Conservation (phyloP, 2,113 vertebrate genomes). For the Rhegmatorhina hoffmannsi region DNA sequence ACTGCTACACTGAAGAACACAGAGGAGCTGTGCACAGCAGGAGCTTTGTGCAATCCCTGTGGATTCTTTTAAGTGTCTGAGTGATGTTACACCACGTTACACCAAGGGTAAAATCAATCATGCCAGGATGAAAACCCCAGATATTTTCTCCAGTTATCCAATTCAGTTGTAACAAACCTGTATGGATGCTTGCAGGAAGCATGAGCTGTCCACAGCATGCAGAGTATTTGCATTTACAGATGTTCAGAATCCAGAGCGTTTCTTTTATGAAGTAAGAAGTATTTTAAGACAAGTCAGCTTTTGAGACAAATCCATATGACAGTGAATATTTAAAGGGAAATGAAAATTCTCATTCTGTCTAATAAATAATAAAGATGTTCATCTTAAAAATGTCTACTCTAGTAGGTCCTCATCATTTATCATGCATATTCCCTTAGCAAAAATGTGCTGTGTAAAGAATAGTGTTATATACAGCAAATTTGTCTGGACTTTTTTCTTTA, state of each 20-base stretch:
- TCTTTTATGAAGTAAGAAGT: background rate
- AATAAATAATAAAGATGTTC: slow-evolving; percentile 55
- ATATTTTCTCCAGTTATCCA: slow-evolving; percentile 10
- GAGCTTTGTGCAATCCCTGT: background rate
- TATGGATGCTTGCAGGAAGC: background rate
- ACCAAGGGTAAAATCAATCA: background rate
- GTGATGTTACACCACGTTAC: background rate
- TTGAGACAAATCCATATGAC: background rate
- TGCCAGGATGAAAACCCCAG: background rate
- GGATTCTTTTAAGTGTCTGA: background rate
- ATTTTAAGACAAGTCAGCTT: slow-evolving; percentile 14
- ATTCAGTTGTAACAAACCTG: background rate
- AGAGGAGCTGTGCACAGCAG: background rate
- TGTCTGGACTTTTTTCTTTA: slow-evolving; percentile 38
- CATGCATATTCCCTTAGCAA: slow-evolving; percentile 58
- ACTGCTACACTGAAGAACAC: background rate
- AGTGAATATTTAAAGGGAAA: slow-evolving; percentile 20
- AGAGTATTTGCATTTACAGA: slow-evolving; percentile 7
- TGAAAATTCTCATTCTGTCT: slow-evolving; percentile 11
- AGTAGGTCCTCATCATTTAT: slow-evolving; percentile 39
- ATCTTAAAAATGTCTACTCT: slow-evolving; percentile 30
- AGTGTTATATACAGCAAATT: slow-evolving; percentile 53
- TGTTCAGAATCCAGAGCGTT: slow-evolving; percentile 4
- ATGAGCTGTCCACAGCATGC: background rate
- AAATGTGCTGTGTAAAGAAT: slow-evolving; percentile 29